A percentile compares a stretch with the other conserved stretches of the same genome.
phyloP scores from a whole-genome alignment of 2,113 vertebrate species.

The Hoplias malabaricus region DNA sequence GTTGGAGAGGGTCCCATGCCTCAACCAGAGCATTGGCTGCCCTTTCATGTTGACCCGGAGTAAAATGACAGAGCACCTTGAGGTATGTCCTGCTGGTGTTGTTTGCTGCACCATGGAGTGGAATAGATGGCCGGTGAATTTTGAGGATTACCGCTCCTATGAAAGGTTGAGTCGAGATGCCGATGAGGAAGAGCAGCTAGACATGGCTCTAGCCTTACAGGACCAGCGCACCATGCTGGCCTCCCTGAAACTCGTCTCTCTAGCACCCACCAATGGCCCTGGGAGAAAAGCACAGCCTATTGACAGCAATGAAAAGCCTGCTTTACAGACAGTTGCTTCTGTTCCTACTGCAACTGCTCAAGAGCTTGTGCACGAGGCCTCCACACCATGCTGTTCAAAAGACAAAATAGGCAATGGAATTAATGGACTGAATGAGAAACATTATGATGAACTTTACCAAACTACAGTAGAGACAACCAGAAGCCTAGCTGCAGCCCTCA shows the following conservation, averaged over 20 bases:
- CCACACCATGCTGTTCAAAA: slow-evolving; percentile 12
- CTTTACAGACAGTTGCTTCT: not conserved
- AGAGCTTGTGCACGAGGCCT: not conserved
- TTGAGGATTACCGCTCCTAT: slow-evolving; percentile 89
- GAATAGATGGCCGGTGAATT: slow-evolving; percentile 96
- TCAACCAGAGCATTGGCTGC: slow-evolving; percentile 92
- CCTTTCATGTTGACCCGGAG: slow-evolving; percentile 83
- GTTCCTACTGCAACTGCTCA: not conserved
- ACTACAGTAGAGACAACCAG: slow-evolving; percentile 91
- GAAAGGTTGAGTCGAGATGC: slow-evolving; percentile 90
- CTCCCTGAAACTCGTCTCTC: slow-evolving; percentile 90
- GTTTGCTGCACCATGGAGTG: slow-evolving; percentile 99
- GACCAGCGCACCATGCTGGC: slow-evolving; percentile 92
- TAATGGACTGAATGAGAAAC: slow-evolving; percentile 34
- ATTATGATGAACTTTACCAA: slow-evolving; percentile 82
- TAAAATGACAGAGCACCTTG: slow-evolving; percentile 90
- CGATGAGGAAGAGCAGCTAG: slow-evolving; percentile 91
- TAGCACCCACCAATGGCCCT: slow-evolving; percentile 77
- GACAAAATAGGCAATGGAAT: slow-evolving; percentile 44
- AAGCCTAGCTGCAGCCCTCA: slow-evolving; percentile 89
- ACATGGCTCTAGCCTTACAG: slow-evolving; percentile 95
- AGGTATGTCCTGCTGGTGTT: slow-evolving; percentile 92
- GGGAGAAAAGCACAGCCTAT: slow-evolving; percentile 6
- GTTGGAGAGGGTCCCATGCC: slow-evolving; percentile 87
- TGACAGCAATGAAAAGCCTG: slow-evolving; percentile 2